Evolutionary conservation across 2,888 invertebrate species (phyloP), one percentile per base, ranked within the genome.

Genomic region (Lasioglossum villosulum): DNA sequence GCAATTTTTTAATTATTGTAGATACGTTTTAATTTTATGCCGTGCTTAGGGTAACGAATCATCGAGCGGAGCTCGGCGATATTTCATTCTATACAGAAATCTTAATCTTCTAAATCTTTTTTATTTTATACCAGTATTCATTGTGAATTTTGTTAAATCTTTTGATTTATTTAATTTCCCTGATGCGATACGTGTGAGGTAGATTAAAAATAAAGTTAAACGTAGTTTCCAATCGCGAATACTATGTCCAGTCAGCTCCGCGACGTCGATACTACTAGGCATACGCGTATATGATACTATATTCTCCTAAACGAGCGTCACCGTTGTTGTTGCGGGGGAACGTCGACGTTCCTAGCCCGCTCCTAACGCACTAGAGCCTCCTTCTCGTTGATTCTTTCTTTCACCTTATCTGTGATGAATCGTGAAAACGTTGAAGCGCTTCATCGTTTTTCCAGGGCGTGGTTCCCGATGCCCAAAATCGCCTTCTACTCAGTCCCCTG

Each of bases 391-490:
- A 84, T 78, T 27, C 73, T 74, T 86, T 74, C 27, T 84, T 82
- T 72, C 81, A 72, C 78, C 74, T 90, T 88, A 80, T 86, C 88
- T 88, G 89, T 90, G 88, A 90, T 90, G 75, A 83, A 84, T 52
- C 45, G 71, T 75, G 75, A 80, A 63, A 66, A 70, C 84, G 77
- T 86, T 73, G 45, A 85, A 72, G 14, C 68, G 56, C 34, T 76
- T 78, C 79, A 72, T 75, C 79, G 75, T 77, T 80, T 83, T 39
- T 56, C 39, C 30, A 30, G 68, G 30, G 72, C 23, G 48, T 73
- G 72, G 45, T 73, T 23, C 72, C 48, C 42, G n/a, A 63, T 45
- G 59, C 48, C 59, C 71, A 48, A 45, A 42, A 76, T 76, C 71
- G 80, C 80, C 80, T 76, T 81, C 71, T 75, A 19, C 37, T n/a